These are phyloP conservation scores for Archips xylosteana DNA, from an alignment of 2,888 invertebrate species.

Conservation along the genomic window DNA sequence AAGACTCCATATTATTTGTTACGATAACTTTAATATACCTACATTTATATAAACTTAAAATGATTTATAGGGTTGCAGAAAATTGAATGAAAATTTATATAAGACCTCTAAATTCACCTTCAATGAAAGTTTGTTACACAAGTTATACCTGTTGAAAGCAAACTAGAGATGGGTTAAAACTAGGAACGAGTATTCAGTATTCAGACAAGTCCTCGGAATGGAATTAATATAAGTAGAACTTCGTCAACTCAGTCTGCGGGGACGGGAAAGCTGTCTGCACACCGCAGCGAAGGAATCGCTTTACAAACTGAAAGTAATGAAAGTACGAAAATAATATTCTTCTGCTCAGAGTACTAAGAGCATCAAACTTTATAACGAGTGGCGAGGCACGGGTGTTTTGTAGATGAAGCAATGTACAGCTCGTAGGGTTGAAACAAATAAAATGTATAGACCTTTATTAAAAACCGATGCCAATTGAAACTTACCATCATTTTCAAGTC, in stretches of 20 bases:
- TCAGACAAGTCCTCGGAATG: slow-evolving; percentile 39
- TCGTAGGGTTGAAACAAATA: slow-evolving; percentile 24
- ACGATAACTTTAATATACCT: too few species aligned
- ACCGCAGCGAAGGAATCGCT: slow-evolving; percentile 54
- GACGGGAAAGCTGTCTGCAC: slow-evolving; percentile 37
- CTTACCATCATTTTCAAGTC: not conserved
- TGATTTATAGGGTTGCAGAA: not conserved
- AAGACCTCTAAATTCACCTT: slow-evolving; percentile 1
- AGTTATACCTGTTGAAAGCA: slow-evolving; percentile 35
- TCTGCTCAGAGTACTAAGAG: slow-evolving; percentile 64
- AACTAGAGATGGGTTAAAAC: slow-evolving; percentile 30
- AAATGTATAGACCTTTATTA: not conserved
- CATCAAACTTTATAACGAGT: slow-evolving; percentile 76
- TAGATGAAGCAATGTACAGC: slow-evolving; percentile 54
- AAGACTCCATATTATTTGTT: too few species aligned
- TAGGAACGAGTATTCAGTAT: slow-evolving; percentile 35
- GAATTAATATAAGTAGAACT: slow-evolving; percentile 36
- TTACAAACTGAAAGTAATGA: slow-evolving; percentile 62
- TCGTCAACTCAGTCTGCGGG: slow-evolving; percentile 40
- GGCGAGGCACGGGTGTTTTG: slow-evolving; percentile 57
- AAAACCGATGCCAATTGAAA: not conserved
- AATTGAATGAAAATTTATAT: not conserved
- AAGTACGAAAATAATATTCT: slow-evolving; percentile 65
- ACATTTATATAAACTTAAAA: too few species aligned
- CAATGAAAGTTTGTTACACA: slow-evolving; percentile 19